These are phyloP conservation scores for Prinia subflava DNA, from an alignment of 2,113 vertebrate species.

Conservation along the genomic window DNA sequence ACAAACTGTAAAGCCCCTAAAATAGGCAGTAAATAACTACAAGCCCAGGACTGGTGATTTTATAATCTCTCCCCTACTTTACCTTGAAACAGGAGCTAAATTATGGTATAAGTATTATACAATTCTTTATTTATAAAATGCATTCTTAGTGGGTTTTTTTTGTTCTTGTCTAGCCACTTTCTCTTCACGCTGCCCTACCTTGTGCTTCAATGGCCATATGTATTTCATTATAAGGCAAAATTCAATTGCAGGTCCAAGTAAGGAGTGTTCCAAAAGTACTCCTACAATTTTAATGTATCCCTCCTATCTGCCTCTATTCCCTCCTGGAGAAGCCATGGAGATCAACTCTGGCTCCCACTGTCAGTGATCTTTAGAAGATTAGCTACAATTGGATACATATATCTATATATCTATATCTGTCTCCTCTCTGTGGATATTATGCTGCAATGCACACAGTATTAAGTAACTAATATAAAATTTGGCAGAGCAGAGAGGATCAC, in stretches of 20 bases:
- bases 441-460: neutral
- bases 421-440: neutral
- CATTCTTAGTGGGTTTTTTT: neutral
- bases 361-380: neutral
- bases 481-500: neutral
- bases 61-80: neutral
- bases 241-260: neutral
- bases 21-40: neutral
- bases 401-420: neutral
- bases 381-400: neutral
- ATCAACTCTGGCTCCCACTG: neutral
- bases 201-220: neutral
- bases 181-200: neutral
- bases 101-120: neutral
- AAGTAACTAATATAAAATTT: neutral
- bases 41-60: neutral
- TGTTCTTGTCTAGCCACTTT: neutral
- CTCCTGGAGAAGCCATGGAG: neutral
- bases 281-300: neutral
- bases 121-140: neutral
- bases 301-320: neutral
- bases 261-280: neutral
- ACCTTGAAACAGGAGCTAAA: neutral
- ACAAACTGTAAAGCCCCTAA: neutral
- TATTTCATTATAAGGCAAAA: neutral